Percentiles rank a stretch among this genome's conserved stretches.
Conservation (phyloP, 2,113 vertebrate species). For the Sorex fumeus region DNA sequence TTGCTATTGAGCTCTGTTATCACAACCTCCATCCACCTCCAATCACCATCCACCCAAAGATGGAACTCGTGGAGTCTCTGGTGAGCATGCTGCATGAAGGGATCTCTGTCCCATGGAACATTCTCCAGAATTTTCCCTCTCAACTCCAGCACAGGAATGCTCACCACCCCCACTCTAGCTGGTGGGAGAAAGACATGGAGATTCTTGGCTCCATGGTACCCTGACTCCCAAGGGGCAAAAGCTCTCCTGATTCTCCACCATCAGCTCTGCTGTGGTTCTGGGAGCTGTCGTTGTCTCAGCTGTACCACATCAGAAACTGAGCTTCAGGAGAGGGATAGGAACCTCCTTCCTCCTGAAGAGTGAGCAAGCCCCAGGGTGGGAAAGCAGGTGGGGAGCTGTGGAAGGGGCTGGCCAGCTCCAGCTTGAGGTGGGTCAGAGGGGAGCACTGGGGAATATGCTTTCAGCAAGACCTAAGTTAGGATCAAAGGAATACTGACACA, state of each 20-base stretch:
- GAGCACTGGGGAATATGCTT: background rate
- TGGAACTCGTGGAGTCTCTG: slow-evolving; percentile 67
- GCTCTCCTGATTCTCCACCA: slow-evolving; percentile 2
- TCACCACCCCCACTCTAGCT: slow-evolving; percentile 45
- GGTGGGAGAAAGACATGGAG: background rate
- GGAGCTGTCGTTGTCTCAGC: slow-evolving; percentile 62
- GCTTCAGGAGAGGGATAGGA: background rate
- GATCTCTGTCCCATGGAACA: slow-evolving; percentile 52
- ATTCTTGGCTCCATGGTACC: background rate
- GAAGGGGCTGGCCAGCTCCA: background rate
- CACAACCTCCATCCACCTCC: slow-evolving; percentile 53
- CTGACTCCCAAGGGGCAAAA: background rate
- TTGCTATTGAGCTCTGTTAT: slow-evolving; percentile 55
- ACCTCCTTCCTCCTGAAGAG: background rate
- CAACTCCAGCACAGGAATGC: slow-evolving; percentile 55
- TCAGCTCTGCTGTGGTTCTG: background rate
- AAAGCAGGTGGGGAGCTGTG: rapidly evolving
- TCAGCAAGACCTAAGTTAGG: background rate
- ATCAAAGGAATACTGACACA: background rate
- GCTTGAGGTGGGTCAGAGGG: background rate
- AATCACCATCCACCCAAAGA: slow-evolving; percentile 75
- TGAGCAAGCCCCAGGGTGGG: slow-evolving; percentile 1
- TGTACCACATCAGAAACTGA: background rate
- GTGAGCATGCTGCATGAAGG: slow-evolving; percentile 68
- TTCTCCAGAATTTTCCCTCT: slow-evolving; percentile 74